Evolutionary conservation across 2,888 invertebrate species (phyloP), one percentile per base, ranked within the genome.

Genomic region (Lasioglossum villosulum): DNA sequence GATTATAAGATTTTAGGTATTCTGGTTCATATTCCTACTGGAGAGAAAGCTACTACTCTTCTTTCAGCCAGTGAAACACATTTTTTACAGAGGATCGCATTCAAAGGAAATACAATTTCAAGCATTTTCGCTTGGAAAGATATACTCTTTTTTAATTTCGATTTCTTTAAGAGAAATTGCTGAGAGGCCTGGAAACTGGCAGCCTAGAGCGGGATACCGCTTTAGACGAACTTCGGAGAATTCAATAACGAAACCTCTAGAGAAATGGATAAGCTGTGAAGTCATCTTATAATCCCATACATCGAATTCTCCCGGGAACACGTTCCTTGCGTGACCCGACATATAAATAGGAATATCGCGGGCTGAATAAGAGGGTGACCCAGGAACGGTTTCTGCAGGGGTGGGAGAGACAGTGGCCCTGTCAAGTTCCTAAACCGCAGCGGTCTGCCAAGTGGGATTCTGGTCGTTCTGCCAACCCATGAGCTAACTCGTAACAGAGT

Each of bases 401-500:
- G 76, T 75, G 70, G 73, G 63, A 76, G 75, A 72, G 72, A 82
- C 75, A 78, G 80, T 68, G 82, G 75, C 76, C 81, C 78, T 85
- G 90, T 92, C 91, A 87, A 91, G 89, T 92, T 92, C 86, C 79
- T 82, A 90, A 91, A 91, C 92, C 92, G 86, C 92, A 90, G 89
- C 68, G 90, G 91, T 91, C 88, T 88, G 90, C 91, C 93, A 93
- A 92, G 92, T 91, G 88, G 92, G 92, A 92, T 92, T 92, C 90
- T 88, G 84, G 84, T 84, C 86, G 79, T 86, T 86, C 88, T 75
- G 86, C 82, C 87, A 79, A 86, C 84, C 88, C 85, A 86, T 86
- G 82, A 82, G 85, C 79, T 84, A 90, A 91, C 90, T 91, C 90
- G 90, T 89, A 90, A 89, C 90, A 87, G 89, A 91, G 88, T 91